Conservation (phyloP, 2,797 vertebrate genomes). For the Toxotes lorentzi region DNA sequence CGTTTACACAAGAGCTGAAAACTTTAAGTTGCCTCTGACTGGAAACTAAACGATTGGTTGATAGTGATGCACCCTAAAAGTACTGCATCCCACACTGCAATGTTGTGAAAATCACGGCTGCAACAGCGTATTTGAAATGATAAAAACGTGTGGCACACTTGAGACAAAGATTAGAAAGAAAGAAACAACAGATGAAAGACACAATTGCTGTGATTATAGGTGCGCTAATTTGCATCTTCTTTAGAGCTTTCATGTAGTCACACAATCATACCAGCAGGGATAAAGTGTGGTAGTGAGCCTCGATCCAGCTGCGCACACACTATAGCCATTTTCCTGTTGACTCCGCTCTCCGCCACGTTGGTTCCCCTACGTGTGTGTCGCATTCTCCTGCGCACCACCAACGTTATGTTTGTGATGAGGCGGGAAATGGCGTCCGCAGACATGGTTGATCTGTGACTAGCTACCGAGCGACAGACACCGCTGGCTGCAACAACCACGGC, state of each 20-base stretch:
- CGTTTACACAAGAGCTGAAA: too few relatives aligned
- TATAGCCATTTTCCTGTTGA: conserved; percentile 55
- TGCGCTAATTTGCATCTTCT: not conserved
- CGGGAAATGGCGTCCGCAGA: conserved; percentile 98
- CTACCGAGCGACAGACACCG: conserved; percentile 66
- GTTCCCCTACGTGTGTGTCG: conserved; percentile 70
- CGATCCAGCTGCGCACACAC: conserved; percentile 36
- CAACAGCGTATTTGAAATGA: not conserved
- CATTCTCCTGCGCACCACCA: conserved; percentile 79
- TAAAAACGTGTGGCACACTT: too few relatives aligned
- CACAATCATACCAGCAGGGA: conserved; percentile 46
- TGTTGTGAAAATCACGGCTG: not conserved
- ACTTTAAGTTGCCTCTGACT: not conserved
- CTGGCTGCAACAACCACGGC: conserved; percentile 72
- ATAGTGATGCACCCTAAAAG: not conserved
- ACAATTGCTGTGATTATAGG: not conserved
- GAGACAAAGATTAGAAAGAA: not conserved
- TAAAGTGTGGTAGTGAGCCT: conserved; percentile 12
- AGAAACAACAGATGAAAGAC: not conserved
- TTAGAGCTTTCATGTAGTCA: conserved; percentile 1
- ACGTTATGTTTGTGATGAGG: conserved; percentile 90
- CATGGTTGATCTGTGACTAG: conserved; percentile 84
- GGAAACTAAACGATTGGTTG: not conserved
- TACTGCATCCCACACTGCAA: not conserved
- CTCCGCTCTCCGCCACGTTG: conserved; percentile 70